These are phyloP conservation scores for Erebia ligea DNA, from an alignment of 2,888 invertebrate genomes.

Conservation along the genomic window DNA sequence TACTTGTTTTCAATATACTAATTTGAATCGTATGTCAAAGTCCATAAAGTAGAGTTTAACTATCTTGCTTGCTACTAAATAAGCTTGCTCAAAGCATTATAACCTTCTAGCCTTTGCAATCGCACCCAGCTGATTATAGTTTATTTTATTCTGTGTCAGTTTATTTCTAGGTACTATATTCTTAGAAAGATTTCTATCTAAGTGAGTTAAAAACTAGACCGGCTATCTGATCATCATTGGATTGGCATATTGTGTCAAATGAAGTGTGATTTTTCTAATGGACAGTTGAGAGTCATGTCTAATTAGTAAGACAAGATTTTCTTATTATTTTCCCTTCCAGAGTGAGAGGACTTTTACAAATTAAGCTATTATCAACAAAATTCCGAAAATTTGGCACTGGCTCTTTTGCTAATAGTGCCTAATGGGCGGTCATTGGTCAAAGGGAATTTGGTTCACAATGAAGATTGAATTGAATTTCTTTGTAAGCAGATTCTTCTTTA, in stretches of 20 bases:
- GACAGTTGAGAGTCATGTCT: no score
- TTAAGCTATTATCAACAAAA: background rate
- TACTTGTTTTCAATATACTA: no score
- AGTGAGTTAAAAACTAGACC: no score
- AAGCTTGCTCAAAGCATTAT: background rate
- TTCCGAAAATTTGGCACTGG: background rate
- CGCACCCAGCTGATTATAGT: no score
- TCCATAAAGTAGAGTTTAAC: background rate
- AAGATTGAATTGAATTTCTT: slow-evolving; percentile 43
- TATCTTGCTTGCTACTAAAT: background rate
- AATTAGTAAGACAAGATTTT: no score
- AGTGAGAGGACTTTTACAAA: background rate
- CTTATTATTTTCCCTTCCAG: no score
- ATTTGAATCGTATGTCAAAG: no score
- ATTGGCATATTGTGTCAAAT: no score
- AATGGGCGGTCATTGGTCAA: slow-evolving; percentile 79
- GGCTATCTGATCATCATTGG: no score
- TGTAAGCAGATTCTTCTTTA: slow-evolving; percentile 38
- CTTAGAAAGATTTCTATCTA: background rate
- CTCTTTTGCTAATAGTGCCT: slow-evolving; percentile 43
- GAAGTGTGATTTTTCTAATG: no score
- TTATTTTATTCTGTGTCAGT: no score
- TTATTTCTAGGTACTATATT: background rate
- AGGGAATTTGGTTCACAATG: slow-evolving; percentile 53
- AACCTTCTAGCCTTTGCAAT: no score